Evolutionary conservation across 2,888 invertebrate species (phyloP).

Genomic region (Plagodis pulveraria): DNA sequence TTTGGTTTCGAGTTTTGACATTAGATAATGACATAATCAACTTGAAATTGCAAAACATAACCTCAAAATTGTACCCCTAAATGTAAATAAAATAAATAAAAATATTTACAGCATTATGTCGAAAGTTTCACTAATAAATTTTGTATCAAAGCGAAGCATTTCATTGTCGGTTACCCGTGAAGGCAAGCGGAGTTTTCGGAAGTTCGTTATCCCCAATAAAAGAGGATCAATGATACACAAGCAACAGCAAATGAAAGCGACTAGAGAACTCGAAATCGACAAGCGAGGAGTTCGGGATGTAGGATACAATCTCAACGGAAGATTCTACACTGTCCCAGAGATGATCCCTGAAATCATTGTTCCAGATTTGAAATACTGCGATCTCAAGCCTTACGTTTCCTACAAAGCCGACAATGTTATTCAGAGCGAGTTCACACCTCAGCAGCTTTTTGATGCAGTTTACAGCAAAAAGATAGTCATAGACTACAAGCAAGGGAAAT

Average conservation of each 20-base stretch:
- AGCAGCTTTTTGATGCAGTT: conserved; percentile 92
- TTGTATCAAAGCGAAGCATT: conserved; percentile 65
- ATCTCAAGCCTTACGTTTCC: conserved; percentile 97
- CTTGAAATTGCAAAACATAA: conserved; percentile 31
- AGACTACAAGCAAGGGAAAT: conserved; percentile 89
- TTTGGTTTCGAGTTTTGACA: too few species aligned
- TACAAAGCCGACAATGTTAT: conserved; percentile 91
- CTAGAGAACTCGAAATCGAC: conserved; percentile 88
- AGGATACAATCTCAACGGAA: conserved; percentile 84
- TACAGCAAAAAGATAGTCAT: conserved; percentile 91
- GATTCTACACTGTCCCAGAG: conserved; percentile 89
- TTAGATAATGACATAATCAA: neutral
- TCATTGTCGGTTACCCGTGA: conserved; percentile 67
- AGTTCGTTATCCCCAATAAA: conserved; percentile 91
- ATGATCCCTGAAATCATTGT: conserved; percentile 97
- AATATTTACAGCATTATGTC: conserved; percentile 55
- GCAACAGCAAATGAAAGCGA: conserved; percentile 81
- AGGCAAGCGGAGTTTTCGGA: conserved; percentile 93
- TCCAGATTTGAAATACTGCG: conserved; percentile 93
- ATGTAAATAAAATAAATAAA: conserved; percentile 13
- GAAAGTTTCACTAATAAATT: conserved; percentile 62
- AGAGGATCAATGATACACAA: conserved; percentile 89
- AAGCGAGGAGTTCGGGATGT: conserved; percentile 88
- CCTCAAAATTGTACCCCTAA: conserved; percentile 34
- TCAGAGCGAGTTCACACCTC: conserved; percentile 92